Evolutionary conservation across 2,113 vertebrate genomes (phyloP).

Genomic region (Nanorana parkeri): DNA sequence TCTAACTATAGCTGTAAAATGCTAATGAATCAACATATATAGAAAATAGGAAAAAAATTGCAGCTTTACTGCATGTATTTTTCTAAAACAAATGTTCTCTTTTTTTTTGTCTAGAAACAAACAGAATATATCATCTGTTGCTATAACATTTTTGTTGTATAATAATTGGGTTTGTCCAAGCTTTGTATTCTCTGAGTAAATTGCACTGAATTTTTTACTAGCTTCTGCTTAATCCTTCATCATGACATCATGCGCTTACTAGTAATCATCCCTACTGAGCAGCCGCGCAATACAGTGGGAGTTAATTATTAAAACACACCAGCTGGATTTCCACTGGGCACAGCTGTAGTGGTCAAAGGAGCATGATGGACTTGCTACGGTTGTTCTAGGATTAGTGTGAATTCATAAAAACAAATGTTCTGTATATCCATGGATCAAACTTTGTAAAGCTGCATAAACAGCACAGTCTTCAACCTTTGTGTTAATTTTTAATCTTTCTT

Average conservation of each 20-base stretch:
- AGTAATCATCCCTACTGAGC: constrained; percentile 22
- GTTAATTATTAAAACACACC: constrained; percentile 32
- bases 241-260: constrained; percentile 23
- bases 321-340: constrained; percentile 19
- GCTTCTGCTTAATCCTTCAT: constrained; percentile 30
- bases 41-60: not conserved
- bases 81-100: constrained; percentile 1
- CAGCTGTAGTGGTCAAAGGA: constrained; percentile 18
- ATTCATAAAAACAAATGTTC: not conserved
- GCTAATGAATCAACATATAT: too few relatives aligned
- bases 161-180: not conserved
- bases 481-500: too few relatives aligned
- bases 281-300: not conserved
- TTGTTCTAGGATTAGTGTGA: not conserved
- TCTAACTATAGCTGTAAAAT: too few relatives aligned
- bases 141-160: not conserved
- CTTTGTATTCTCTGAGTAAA: not conserved
- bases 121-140: constrained; percentile 32
- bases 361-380: not conserved
- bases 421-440: too few relatives aligned
- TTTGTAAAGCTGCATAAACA: too few relatives aligned
- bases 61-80: not conserved
- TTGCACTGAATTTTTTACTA: constrained; percentile 17
- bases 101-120: constrained; percentile 10
- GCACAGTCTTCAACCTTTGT: too few relatives aligned